A percentile compares a stretch with the other conserved stretches of the same genome.
Evolutionary conservation across 2,888 invertebrate species (phyloP).

Genomic region (Pteria penguin): DNA sequence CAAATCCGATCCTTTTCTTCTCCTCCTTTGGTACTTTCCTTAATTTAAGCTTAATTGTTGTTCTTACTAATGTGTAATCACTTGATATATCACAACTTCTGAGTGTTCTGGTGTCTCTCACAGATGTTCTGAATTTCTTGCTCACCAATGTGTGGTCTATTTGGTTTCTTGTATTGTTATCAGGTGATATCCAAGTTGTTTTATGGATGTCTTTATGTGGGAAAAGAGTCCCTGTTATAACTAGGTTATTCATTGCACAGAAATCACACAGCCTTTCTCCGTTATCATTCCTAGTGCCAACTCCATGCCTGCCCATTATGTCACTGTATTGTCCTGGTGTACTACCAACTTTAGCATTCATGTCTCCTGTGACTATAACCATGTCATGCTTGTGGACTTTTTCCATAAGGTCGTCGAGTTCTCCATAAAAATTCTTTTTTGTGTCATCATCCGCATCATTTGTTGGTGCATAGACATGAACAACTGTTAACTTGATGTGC

Average conservation of each 20-base stretch:
- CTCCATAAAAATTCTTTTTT: not conserved
- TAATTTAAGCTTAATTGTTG: not conserved
- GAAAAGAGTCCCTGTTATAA: conserved; percentile 8
- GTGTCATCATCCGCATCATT: not conserved
- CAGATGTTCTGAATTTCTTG: not conserved
- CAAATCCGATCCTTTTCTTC: not conserved
- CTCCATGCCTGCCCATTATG: conserved; percentile 11
- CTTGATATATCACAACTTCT: not conserved
- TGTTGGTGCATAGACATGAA: conserved; percentile 4
- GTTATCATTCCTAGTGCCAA: conserved; percentile 11
- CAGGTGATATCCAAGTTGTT: conserved; percentile 19
- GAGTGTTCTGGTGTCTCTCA: not conserved
- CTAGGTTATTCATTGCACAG: conserved; percentile 5
- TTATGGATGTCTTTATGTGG: conserved; percentile 26
- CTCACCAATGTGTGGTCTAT: conserved; percentile 10
- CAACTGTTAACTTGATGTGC: not conserved
- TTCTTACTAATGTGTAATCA: not conserved
- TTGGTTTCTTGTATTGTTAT: not conserved
- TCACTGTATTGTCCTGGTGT: not conserved
- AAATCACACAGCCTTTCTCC: conserved; percentile 9
- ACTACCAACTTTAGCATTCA: conserved; percentile 14
- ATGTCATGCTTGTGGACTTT: conserved; percentile 18
- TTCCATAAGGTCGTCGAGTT: not conserved
- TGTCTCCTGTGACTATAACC: conserved; percentile 12
- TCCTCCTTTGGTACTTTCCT: not conserved